phyloP scores from a whole-genome alignment of 2,797 vertebrate species.

The Dallia pectoralis region DNA sequence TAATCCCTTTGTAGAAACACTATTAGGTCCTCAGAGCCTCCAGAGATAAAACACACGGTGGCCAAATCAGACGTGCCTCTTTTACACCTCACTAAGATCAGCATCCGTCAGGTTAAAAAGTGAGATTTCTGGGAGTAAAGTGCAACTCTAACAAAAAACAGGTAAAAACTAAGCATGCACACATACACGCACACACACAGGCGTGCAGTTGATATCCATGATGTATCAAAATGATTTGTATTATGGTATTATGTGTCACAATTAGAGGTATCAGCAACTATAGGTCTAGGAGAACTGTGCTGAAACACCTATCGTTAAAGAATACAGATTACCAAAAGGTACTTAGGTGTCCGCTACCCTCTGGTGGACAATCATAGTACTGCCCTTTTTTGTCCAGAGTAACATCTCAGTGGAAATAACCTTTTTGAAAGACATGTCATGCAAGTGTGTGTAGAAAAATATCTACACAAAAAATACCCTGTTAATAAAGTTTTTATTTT shows the following conservation, averaged over 20 bases:
- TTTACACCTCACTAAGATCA: neutral
- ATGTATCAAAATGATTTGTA: constrained; percentile 32
- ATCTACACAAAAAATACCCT: neutral
- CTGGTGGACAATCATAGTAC: constrained; percentile 33
- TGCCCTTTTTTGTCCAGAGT: neutral
- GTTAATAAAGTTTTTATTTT: constrained; percentile 25
- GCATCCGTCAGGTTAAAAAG: neutral
- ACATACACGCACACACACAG: neutral
- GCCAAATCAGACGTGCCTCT: neutral
- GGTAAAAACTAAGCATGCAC: neutral
- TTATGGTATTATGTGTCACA: constrained; percentile 33
- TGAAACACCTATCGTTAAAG: neutral
- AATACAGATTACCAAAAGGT: neutral
- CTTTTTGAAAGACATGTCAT: neutral
- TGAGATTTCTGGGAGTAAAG: neutral
- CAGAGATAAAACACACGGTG: neutral
- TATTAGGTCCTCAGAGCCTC: neutral
- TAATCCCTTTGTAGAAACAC: neutral
- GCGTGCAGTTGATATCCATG: constrained; percentile 18
- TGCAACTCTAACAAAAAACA: neutral
- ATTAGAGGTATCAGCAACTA: constrained; percentile 41
- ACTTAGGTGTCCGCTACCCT: constrained; percentile 21
- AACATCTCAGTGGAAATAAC: neutral
- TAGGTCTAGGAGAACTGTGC: constrained; percentile 42
- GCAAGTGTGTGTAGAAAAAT: neutral